Base-by-base conservation (phyloP, 2,888 invertebrate species). In the Nebria salina region DNA sequence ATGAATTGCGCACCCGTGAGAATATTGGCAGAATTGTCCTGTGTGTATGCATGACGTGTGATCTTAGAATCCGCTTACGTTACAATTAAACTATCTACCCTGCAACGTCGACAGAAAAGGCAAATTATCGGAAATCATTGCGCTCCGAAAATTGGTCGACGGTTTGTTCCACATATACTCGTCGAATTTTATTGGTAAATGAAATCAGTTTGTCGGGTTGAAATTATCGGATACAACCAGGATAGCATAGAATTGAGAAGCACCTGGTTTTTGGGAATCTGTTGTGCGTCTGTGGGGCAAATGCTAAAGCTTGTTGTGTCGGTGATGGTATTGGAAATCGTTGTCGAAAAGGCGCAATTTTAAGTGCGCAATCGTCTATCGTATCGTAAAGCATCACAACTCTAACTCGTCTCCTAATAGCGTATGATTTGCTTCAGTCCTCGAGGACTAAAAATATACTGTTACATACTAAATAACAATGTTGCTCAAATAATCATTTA, bases 181-280 rank as follows among this genome's bases (percentile, higher is more conserved):
- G 81, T 82, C 79, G 83, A 82, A 82, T 83, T 83, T 80, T 83
- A 83, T 83, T 82, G 83, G 83, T 81, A 82, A 83, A 82, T 65
- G 82, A 82, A 82, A 83, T 83, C 83, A 84, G 82, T 83, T 83
- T 83, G 83, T 83, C 84, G 84, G 81, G 85, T 85, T 85, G 85
- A 86, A 86, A 85, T 84, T 87, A 87, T 86, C 84, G 87, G 86
- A 87, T 86, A 87, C 84, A 84, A 85, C 84, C 85, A 86, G 87
- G 86, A 83, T 76, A 73, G 82, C 85, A 87, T 84, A 82, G 84
- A 66, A 72, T 72, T 73, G 15, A 82, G 77, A 80, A 85, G 85
- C 83, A 77, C 81, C 82, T 54, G 54, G 4, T 83, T 84, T 84
- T 84, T 83, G 84, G 83, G 82, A 83, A 83, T 82, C 81, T 78